Evolutionary conservation across 2,113 vertebrate species (phyloP), one percentile per base, ranked within the genome.

Genomic region (Lagenorhynchus albirostris): DNA sequence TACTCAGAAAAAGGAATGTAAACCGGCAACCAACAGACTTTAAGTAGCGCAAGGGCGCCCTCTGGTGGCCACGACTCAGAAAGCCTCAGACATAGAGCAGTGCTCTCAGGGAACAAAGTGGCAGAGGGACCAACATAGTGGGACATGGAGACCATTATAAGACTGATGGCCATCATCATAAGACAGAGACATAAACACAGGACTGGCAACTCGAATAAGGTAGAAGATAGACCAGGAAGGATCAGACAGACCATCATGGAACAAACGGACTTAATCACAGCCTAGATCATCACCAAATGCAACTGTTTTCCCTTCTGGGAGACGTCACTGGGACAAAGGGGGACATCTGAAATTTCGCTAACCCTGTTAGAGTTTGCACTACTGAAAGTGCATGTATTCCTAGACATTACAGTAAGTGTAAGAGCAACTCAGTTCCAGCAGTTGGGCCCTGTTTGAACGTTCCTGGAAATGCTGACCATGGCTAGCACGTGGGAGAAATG

Each of bases 41-140:
- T 29, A 55, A 63, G 76, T n/a, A 68, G 47, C 60, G 8, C 36
- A 14, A 65, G 47, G 65, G 71, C 33, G 81, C 84, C 96, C 96
- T 90, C 98, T 96, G 90, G 94, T 95, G 98, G 94, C 60, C 33
- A 58, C 1, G 7, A 36, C 55, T 90, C 38, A 80, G 44, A 80
- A 96, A 74, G 15, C 60, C n/a, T 86, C 67, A 13, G 25, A 25
- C 63, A 41, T 1, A 58, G 21, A 73, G 26, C 55, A 6, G 23
- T 0, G 50, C 13, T 55, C 76, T 53, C 76, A 13, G 4, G 20
- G 47, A 47, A 55, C 29, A 6, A 77, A 12, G 73, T 21, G 29
- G 74, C 60, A 83, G 60, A 63, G 53, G n/a, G 55, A 58, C 36
- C 23, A 86, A n/a, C 21, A n/a, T 8, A 1, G 11, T 6, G 11